Base-by-base conservation (phyloP, 2,797 vertebrate genomes). In the Ceryle rudis region DNA sequence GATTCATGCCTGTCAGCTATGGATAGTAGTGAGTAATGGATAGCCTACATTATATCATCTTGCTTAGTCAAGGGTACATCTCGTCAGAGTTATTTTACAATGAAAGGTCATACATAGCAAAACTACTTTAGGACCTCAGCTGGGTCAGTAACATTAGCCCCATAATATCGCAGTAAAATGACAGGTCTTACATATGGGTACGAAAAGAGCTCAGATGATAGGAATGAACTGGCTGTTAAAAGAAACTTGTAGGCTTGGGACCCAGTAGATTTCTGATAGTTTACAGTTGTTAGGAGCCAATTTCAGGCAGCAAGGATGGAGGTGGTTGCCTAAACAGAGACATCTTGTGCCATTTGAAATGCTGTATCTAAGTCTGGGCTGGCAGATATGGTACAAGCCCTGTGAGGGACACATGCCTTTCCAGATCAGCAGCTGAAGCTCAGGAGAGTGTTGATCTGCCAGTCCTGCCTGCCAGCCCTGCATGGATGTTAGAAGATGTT, bases 1-100 rank as follows among this genome's bases (percentile, higher is more conserved):
- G 19, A 57, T 86, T 75, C 20, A 55, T 60, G 31, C 14, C 31
- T 79, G 39, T 81, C 20, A 39, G 5, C 60, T 87, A 67, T 19
- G 29, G 44, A 42, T 18, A 78, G 92, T 83, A 90, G 67, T 70
- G 93, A 95, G 73, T 93, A 96, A 90, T 87, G 81, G 85, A 26
- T 33, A 92, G 86, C 74, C 41, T 70, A 64, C 26, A 33, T 81
- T 71, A 84, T 47, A 81, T 82, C 79, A 92, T 86, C 75, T 81
- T 58, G 64, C 51, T 80, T 69, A 78, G 41, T 60, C n/a, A 92
- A 26, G 31, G 46, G 5, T 67, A 39, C 5, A 9, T 71, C 21
- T 89, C 2, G 1, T 70, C 47, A 71, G 42, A 72, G 25, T 49
- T 80, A 49, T 65, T 96, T 87, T 64, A 42, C 17, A 62, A 44